Evolutionary conservation across 1,140 invertebrate species (phyloP).

Genomic region (Drosophila willistoni): DNA sequence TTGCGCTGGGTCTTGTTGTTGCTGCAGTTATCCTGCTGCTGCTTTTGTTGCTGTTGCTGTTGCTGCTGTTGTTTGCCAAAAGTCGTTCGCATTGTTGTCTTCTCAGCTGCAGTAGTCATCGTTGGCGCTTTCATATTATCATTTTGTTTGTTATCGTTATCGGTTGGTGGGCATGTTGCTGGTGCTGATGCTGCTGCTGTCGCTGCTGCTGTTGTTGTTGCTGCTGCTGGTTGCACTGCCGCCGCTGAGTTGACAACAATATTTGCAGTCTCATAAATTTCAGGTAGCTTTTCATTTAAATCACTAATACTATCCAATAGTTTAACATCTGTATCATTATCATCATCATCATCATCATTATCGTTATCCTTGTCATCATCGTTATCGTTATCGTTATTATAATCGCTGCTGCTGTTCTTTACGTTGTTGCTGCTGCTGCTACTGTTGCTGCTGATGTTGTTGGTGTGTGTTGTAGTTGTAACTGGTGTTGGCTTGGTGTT

Average conservation of each 20-base stretch:
- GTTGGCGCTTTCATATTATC: conserved; percentile 55
- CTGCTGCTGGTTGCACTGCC: conserved; percentile 57
- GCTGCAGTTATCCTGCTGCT: conserved; percentile 17
- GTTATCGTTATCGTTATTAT: conserved; percentile 53
- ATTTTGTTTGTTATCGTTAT: conserved; percentile 40
- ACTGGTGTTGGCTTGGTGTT: conserved; percentile 55
- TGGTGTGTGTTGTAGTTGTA: conserved; percentile 60
- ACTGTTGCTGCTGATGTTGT: conserved; percentile 45
- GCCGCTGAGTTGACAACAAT: conserved; percentile 81
- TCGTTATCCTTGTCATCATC: conserved; percentile 50
- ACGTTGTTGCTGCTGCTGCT: conserved; percentile 45
- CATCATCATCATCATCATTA: conserved; percentile 52
- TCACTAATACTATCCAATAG: conserved; percentile 83
- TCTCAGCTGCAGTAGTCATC: conserved; percentile 57
- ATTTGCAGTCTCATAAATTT: conserved; percentile 83
- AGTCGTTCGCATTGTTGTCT: conserved; percentile 81
- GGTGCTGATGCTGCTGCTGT: conserved; percentile 32
- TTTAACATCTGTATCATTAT: conserved; percentile 71
- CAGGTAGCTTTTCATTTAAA: conserved; percentile 83
- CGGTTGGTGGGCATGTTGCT: conserved; percentile 71
- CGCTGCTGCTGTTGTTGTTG: conserved; percentile 33
- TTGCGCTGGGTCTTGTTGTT: conserved; percentile 57
- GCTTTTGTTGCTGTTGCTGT: conserved; percentile 14
- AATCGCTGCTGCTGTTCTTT: conserved; percentile 40
- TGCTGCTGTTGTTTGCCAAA: conserved; percentile 67